Base-by-base conservation (phyloP, 1,140 invertebrate genomes). In the Trachymyrmex cornetzi region DNA sequence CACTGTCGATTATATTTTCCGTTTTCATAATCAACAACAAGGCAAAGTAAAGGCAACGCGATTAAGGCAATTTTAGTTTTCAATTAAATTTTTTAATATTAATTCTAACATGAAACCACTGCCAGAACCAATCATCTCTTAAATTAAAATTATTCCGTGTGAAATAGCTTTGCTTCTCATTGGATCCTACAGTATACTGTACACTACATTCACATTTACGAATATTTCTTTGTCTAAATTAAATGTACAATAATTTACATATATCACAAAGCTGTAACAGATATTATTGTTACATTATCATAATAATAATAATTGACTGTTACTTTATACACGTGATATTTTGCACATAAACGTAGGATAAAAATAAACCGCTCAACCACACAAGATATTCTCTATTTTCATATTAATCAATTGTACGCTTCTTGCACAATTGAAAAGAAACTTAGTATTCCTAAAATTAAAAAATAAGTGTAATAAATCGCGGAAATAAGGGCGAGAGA, bases 1-100 rank as follows among this genome's bases (percentile, higher is more conserved):
- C 80, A 84, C 80, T 84, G 80, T 84, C 80, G 80, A 84, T 84
- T 84, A 75, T 84, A 75, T 61, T 84, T 75, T 84, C 80, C 80
- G 69, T 84, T 84, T 72, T 57, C 57, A 75, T 84, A 84, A 75
- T 84, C 80, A 75, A 84, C 69, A 75, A 84, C 80, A 61, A 55
- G 38, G 55, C 69, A 48, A 74, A 63, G 69, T 75, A 84, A 84
- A 74, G 69, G 69, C 80, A 84, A 61, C 69, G 80, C 80, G 80
- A 84, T 84, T 84, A 84, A 75, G 69, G 69, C 55, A 84, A 84
- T 84, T 75, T 84, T 84, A 84, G 38, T 84, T 84, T 84, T 84
- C 69, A 63, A 75, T 84, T 84, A 59, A 84, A 84, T 84, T 84
- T 84, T 82, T 84, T 38, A 84, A 75, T 84, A 84, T 61, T 75